Evolutionary conservation across 1,140 invertebrate species (phyloP), one percentile per base, ranked within the genome.

Genomic region (Drosophila willistoni): DNA sequence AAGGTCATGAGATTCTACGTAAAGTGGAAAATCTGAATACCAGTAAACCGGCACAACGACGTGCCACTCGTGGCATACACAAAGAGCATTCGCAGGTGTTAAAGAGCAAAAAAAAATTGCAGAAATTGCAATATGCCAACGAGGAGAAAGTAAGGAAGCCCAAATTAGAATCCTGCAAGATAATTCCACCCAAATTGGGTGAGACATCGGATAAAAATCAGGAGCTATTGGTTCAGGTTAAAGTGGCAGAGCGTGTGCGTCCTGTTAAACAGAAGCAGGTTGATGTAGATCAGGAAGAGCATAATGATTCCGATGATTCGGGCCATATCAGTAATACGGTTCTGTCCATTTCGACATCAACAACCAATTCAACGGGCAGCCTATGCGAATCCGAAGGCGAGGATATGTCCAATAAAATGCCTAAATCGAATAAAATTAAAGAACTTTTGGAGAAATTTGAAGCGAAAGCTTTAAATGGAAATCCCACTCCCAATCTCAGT

Each of bases 241-340:
- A 91, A 39, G 90, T 91, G 14, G 79, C 84, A 56, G 75, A 87
- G 34, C 71, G 74, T 22, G 47, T 68, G 10, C 67, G 68, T 19
- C 62, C 44, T 0, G 41, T 56, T 4, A 74, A 87, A 36, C 60
- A 69, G 0, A 81, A 73, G 36, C 67, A 69, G 44, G 68, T 57
- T 0, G 47, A 69, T 9, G 1, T 56, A 1, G 17, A 19, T 54
- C 36, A 2, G 36, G 19, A 77, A 54, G 79, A 73, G 12, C 76
- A 79, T 5, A 56, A 73, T 75, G 95, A 94, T 74, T 96, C 95
- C 41, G 95, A 96, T 81, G 95, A 96, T 91, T 96, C 95, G 25
- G 95, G 95, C 54, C 95, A 96, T 91, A 96, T 96, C 64, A 96
- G 95, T 47, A 96, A 96, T 77, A 63, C 81, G 4, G 78, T 75